These are phyloP conservation scores for Pogonocherus hispidulus DNA, from an alignment of 2,888 invertebrate genomes.

Conservation along the genomic window DNA sequence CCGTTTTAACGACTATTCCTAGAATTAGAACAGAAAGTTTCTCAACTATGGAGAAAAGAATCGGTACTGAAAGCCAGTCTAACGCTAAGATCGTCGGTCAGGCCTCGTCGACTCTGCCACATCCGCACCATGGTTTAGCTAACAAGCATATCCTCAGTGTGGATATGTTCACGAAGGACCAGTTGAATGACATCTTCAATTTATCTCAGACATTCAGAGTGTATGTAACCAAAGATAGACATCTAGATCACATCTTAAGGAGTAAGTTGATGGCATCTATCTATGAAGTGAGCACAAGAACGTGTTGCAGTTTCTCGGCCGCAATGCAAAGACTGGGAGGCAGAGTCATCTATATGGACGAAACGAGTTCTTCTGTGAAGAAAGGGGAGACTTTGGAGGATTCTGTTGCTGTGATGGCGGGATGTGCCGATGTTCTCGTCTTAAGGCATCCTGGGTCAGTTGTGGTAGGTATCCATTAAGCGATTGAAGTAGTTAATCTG, in stretches of 20 bases:
- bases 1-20: no score
- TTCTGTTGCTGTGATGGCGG: constrained; percentile 88
- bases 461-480: constrained; percentile 73
- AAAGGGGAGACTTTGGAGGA: constrained; percentile 98
- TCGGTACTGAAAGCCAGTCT: no score
- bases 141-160: constrained; percentile 90
- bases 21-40: no score
- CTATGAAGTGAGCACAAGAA: constrained; percentile 98
- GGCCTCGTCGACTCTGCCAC: no score
- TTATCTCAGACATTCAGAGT: constrained; percentile 92
- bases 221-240: constrained; percentile 87
- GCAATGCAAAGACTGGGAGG: constrained; percentile 98
- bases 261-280: constrained; percentile 96
- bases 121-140: no score
- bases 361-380: constrained; percentile 90
- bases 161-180: constrained; percentile 88
- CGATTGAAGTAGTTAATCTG: no score
- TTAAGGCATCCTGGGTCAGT: constrained; percentile 96
- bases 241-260: constrained; percentile 85
- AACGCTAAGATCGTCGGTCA: no score
- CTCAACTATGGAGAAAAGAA: no score
- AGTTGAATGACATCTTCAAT: constrained; percentile 93
- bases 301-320: constrained; percentile 94
- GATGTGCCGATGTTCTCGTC: constrained; percentile 94
- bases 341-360: constrained; percentile 90